Base-by-base conservation (phyloP, 2,113 vertebrate genomes). In the Pseudonaja textilis region DNA sequence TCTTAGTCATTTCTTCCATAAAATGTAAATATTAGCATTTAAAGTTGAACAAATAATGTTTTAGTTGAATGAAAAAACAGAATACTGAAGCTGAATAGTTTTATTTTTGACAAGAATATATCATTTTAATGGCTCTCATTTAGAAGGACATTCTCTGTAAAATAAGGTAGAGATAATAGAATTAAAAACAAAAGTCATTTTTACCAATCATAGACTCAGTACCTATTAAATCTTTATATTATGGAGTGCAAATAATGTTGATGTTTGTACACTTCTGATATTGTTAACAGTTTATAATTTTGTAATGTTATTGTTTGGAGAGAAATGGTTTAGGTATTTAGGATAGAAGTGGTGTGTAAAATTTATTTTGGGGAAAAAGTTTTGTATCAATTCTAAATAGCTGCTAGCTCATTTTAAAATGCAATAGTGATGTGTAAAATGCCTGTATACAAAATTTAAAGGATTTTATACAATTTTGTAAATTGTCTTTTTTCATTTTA, bases 1-100 rank as follows among this genome's bases (percentile, higher is more conserved):
- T 45, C 11, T 69, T 92, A 23, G 20, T 88, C 7, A 22, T 81
- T 81, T 42, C 34, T 81, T 81, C 42, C 18, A 42, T 81, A 9
- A 22, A 20, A 81, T 59, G 45, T 59, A 91, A 45, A 91, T 56
- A 5, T 59, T 10, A 47, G 39, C 12, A 22, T 86, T 86, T 56
- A 93, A 89, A 85, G 89, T 93, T 93, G 42, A 29, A 45, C 26
- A 94, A 92, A 11, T 42, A 3, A 3, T 90, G 94, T 95, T 74
- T 1, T 95, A 93, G 55, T 39, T 4, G 34, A 81, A 81, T 81
- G 74, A 42, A 42, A 54, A 26, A 81, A 14, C 23, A 85, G 26
- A 69, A 50, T 69, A 52, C 10, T 54, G 61, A 54, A 47, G 45
- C 42, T 93, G 26, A 20, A 11, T 45, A 81, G 6, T 89, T 57